Base-by-base conservation (phyloP, 2,888 invertebrate genomes). In the Calliphora vomitoria region DNA sequence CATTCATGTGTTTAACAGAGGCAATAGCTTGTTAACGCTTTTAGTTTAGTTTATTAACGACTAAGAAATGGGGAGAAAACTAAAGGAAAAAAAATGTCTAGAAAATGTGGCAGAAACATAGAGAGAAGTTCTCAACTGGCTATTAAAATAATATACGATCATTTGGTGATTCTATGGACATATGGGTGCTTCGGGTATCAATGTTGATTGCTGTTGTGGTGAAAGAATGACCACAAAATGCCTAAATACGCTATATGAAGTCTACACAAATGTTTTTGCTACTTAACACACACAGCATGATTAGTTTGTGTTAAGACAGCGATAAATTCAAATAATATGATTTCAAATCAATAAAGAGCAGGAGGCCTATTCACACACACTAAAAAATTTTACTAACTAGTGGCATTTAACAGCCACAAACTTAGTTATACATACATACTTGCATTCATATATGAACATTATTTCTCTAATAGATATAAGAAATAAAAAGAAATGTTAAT, bases 201-300 rank as follows among this genome's bases (percentile, higher is more conserved):
- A 60, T 60, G 25, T 20, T n/a, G 13, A 8, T 53, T 53, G n/a
- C 18, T 18, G 4, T 4, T 71, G 72, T n/a, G 69, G 18, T 53
- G 38, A 31, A 55, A 79, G 25, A 53, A 53, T 71, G 47, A 47
- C 41, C 72, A 76, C 31, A 85, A 53, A 55, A 47, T 74, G 60
- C 35, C 68, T 64, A 62, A 75, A 60, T 80, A 47, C 66, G 64
- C 35, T 50, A 58, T 50, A 58, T 75, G 60, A 71, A 82, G 31
- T 66, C 78, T 74, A 72, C 69, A 68, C 41, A 81, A 75, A 76
- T 69, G 68, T 38, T 74, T 38, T 74, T 38, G 79, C 86, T 86
- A 79, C 78, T 82, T 75, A 86, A 71, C 85, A 80, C 74, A 75
- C 74, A 80, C 86, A 86, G 86, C 86, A 47, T 86, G 86, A 86